Percentiles rank a stretch among this genome's conserved stretches.
Conservation (phyloP, 2,888 invertebrate species). For the Drosophila stalkeri region DNA sequence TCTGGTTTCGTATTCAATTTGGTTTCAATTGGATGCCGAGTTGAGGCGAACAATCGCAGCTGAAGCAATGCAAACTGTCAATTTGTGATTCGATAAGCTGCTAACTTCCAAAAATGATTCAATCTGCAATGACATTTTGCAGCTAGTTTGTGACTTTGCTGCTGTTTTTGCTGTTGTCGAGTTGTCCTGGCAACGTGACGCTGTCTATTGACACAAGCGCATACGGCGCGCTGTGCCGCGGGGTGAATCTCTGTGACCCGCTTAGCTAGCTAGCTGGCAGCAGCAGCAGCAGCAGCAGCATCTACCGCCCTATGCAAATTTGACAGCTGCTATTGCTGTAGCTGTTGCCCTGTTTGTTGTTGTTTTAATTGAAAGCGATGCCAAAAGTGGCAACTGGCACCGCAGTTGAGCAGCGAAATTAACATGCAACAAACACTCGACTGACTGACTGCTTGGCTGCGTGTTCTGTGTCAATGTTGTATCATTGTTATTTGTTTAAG, state of each 20-base stretch:
- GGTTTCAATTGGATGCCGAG: background rate
- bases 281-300: background rate
- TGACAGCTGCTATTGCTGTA: slow-evolving; percentile 35
- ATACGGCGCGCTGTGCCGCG: slow-evolving; percentile 31
- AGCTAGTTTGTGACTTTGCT: slow-evolving; percentile 10
- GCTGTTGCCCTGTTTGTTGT: slow-evolving; percentile 28
- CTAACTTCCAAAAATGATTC: slow-evolving; percentile 34
- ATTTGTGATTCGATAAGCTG: slow-evolving; percentile 22
- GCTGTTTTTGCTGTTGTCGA: background rate
- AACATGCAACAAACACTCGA: slow-evolving; percentile 58
- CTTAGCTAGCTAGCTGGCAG: background rate
- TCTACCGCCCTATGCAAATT: slow-evolving; percentile 54
- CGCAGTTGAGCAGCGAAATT: slow-evolving; percentile 48
- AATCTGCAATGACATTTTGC: slow-evolving; percentile 37
- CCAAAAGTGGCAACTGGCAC: slow-evolving; percentile 55
- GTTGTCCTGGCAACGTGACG: slow-evolving; percentile 14
- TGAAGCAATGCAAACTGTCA: background rate
- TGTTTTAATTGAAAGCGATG: slow-evolving; percentile 51
- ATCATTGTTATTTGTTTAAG: slow-evolving; percentile 53
- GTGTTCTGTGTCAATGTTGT: slow-evolving; percentile 50
- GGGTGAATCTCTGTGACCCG: slow-evolving; percentile 19
- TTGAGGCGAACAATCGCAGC: slow-evolving; percentile 3
- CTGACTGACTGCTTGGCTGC: slow-evolving; percentile 16
- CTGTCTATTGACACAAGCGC: slow-evolving; percentile 39
- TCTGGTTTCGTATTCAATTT: background rate